Conservation (phyloP, 2,797 vertebrate species). For the Tenualosa ilisha region DNA sequence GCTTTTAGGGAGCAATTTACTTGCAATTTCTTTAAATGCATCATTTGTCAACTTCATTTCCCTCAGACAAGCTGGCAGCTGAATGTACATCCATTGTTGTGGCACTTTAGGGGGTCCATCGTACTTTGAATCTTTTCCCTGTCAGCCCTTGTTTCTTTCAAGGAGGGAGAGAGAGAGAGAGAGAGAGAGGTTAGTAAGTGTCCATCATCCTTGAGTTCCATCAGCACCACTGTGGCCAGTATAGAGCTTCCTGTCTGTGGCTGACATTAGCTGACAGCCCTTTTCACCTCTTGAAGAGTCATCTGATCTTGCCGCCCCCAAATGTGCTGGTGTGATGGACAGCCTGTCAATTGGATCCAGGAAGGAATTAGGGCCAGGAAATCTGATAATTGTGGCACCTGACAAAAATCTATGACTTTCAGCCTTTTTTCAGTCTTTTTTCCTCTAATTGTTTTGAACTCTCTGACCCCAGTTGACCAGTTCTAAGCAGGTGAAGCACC, state of each 20-base stretch:
- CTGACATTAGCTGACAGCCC: constrained; percentile 35
- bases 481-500: not conserved
- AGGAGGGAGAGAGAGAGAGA: not conserved
- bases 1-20: not conserved
- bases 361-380: constrained; percentile 41
- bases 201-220: not conserved
- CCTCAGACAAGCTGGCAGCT: not conserved
- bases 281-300: constrained; percentile 27
- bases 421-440: constrained; percentile 18
- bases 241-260: constrained; percentile 16
- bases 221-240: not conserved
- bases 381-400: constrained; percentile 39
- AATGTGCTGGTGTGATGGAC: constrained; percentile 37
- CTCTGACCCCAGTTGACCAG: not conserved
- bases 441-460: constrained; percentile 16
- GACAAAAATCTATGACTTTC: constrained; percentile 35
- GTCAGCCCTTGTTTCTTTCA: constrained; percentile 2
- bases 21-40: not conserved
- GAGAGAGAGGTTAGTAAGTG: not conserved
- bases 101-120: not conserved
- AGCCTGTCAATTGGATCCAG: constrained; percentile 35
- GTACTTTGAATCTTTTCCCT: not conserved
- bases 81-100: not conserved
- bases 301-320: constrained; percentile 26
- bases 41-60: not conserved